These are phyloP conservation scores for Sebastes aleutianus DNA, from an alignment of 2,797 vertebrate genomes.

Conservation along the genomic window DNA sequence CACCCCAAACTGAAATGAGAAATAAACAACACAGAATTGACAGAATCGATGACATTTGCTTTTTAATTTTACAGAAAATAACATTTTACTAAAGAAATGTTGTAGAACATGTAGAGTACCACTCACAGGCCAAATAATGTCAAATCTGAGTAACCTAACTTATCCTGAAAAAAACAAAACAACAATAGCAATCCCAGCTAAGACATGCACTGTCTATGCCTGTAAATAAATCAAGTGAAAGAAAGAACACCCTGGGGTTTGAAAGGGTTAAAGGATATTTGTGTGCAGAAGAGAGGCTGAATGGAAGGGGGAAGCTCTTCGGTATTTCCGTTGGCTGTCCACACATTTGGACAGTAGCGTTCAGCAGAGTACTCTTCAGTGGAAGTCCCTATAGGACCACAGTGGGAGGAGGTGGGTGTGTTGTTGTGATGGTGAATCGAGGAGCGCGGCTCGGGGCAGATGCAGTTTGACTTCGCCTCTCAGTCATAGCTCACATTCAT, in stretches of 20 bases:
- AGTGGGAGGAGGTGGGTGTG: constrained; percentile 28
- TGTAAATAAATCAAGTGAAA: not conserved
- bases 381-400: constrained; percentile 20
- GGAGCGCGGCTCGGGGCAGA: constrained; percentile 37
- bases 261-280: constrained; percentile 2
- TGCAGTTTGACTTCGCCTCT: constrained; percentile 57
- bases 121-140: not conserved
- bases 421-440: constrained; percentile 47
- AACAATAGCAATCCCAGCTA: not conserved
- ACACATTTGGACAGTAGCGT: constrained; percentile 56
- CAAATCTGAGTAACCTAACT: not conserved
- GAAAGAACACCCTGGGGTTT: not conserved
- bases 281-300: constrained; percentile 29
- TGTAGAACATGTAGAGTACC: too few relatives aligned
- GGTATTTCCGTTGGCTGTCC: constrained; percentile 46
- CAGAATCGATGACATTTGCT: not conserved
- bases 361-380: constrained; percentile 7
- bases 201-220: not conserved
- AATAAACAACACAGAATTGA: not conserved
- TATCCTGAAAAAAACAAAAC: not conserved
- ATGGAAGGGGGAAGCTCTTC: not conserved
- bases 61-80: not conserved
- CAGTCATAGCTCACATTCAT: constrained; percentile 66
- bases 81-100: not conserved
- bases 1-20: not conserved